Base-by-base conservation (phyloP, 2,797 vertebrate genomes). In the Etheostoma nigrum region DNA sequence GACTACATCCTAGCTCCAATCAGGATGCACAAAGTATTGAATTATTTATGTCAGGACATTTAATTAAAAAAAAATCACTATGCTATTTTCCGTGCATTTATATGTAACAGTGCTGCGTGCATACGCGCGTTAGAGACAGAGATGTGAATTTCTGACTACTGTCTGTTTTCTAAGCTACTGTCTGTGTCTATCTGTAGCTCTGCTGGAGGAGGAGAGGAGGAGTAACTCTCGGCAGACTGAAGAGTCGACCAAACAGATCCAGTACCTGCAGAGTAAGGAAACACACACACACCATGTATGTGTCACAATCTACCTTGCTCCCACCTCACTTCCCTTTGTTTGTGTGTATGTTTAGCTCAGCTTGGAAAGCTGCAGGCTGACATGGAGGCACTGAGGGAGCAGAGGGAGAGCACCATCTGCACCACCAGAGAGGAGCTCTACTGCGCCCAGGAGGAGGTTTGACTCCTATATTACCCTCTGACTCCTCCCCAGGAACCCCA, bases 161-260 rank as follows among this genome's bases (percentile, higher is more conserved):
- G 25, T 27, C 27, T 27, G 27, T 27, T 40, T 36, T 36, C 36
- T 36, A 10, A 2, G 36, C 36, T 36, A 8, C 59, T 58, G 49
- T 62, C 1, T 70, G 49, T 82, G 47, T 69, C 3, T 72, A 1
- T 76, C 6, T 86, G 42, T 49, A 99, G 98, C 96, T 52, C 95
- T 99, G 49, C 94, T 99, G 85, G 98, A 99, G 93, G 98, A 99
- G 81, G 98, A 99, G 93, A 96, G 96, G 91, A 97, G 94, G 94
- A 95, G 89, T 21, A 97, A 96, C 91, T 93, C 95, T 74, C 93
- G 95, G 84, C 96, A 97, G 94, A 97, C 94, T 27, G 98, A 99
- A 74, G 97, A 98, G 87, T 99, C 97, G 3, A 96, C 95, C 86
- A 99, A 97, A 93, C 98, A 98, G 95, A 99, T 99, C 88, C 96